A percentile compares a stretch with the other conserved stretches of the same genome.
Conservation (phyloP, 2,797 vertebrate genomes). For the Clamator glandarius region DNA sequence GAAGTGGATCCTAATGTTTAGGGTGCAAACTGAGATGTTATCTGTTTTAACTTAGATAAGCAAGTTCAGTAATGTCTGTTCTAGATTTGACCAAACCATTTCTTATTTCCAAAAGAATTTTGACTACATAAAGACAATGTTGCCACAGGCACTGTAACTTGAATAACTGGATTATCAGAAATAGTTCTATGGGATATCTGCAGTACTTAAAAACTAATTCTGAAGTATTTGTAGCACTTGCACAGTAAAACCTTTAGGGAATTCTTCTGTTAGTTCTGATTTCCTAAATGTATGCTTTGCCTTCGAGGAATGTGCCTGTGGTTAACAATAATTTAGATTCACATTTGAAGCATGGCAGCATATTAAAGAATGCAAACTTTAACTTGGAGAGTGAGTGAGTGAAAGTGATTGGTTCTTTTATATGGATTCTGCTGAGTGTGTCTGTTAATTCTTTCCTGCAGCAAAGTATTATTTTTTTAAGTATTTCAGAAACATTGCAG, state of each 20-base stretch:
- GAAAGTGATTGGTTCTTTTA: neutral
- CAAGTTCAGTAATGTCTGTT: neutral
- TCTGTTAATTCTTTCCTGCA: neutral
- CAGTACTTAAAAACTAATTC: neutral
- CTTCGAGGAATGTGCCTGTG: neutral
- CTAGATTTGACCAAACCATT: neutral
- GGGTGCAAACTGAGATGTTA: neutral
- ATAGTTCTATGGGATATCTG: neutral
- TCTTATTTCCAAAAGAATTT: neutral
- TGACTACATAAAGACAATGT: neutral
- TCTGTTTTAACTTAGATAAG: neutral
- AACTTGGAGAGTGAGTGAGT: no score
- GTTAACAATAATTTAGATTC: neutral
- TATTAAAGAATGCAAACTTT: neutral
- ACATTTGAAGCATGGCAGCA: neutral
- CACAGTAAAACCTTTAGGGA: neutral
- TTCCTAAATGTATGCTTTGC: neutral
- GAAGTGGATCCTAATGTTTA: neutral
- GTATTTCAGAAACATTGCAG: neutral
- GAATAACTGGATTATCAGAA: conserved; percentile 20
- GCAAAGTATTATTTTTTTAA: neutral
- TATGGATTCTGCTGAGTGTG: neutral
- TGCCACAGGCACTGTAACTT: neutral
- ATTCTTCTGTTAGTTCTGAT: neutral
- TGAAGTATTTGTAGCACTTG: neutral